Evolutionary conservation across 2,888 invertebrate species (phyloP), one percentile per base, ranked within the genome.

Genomic region (Panorpa germanica): DNA sequence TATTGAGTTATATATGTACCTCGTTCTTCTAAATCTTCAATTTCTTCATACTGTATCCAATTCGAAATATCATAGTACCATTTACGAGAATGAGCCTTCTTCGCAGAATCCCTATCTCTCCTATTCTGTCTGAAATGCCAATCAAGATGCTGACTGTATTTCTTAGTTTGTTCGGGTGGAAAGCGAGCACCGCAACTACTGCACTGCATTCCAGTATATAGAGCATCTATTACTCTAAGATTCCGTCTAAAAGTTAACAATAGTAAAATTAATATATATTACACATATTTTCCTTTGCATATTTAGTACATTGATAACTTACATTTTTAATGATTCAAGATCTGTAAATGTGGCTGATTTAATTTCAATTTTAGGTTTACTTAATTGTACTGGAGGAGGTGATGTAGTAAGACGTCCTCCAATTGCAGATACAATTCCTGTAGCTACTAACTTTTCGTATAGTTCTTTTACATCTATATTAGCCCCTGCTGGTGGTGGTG

Each of bases 121-220:
- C 88, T 60, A 59, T 96, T 96, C 53, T 88, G 85, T 1, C 90
- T 60, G 59, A 96, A 96, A 59, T 98, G 98, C 95, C 96, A 96
- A 59, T 98, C 96, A 35, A 96, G 65, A 57, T 99, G 98, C 49
- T 86, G 83, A 43, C 78, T 81, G 55, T 95, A 98, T 37, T 80
- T 71, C 40, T 78, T 77, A 6, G 81, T 83, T 46, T 80, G 77
- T 53, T 86, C 85, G 0, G 83, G 77, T 9, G 83, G 78, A 56
- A 96, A 95, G 25, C 95, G 68, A 35, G 86, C 72, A 18, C 96
- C 96, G 57, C 98, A 98, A 29, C 88, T 85, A 38, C 85, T 80
- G 57, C 98, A 99, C 49, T 93, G 95, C 66, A 90, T 81, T 23
- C 95, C 95, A 33, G 73, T 70, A 54, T 86, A 91, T 14, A 93